Base-by-base conservation (phyloP, 2,888 invertebrate species). In the Leucoma salicis region DNA sequence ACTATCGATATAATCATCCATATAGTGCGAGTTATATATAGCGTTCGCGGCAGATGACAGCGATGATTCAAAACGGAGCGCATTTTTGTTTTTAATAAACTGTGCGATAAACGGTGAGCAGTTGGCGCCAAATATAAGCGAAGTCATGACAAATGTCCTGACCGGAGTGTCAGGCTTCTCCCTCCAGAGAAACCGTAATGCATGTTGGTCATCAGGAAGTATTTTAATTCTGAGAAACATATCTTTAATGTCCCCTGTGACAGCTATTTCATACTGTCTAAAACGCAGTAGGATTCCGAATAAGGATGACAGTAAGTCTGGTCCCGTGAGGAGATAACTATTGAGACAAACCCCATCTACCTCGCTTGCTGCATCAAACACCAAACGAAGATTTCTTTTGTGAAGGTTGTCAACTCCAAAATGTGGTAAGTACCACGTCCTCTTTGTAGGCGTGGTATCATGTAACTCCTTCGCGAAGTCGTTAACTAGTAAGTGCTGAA, bases 241-340 rank as follows among this genome's bases (percentile, higher is more conserved):
- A 18, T 18, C 18, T 18, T 18, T 18, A n/a, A n/a, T 10, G 8
- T 25, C 25, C 6, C 25, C n/a, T 2, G 25, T 25, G 8, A 25
- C 10, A 7, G 25, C 25, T 7, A 25, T n/a, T 25, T 10, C 8
- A n/a, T 25, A 6, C n/a, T 25, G 6, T 25, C 25, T 25, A 8
- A 25, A 25, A 25, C 25, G 25, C 7, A 70, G 56, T 31, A 80
- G 32, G 0, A 78, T 66, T 2, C 70, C 69, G 0, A 65, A 40
- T 29, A 81, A 42, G 3, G 74, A 59, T 5, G 7, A 14, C 2
- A 63, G 37, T 13, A 62, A 31, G 25, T 66, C 63, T 0, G 62
- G 62, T 0, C 59, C 63, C 7, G 36, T 49, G 0, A 61, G 38
- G 13, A 64, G 37, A 18, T 3, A 18, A 18, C 18, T 18, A 18